These are phyloP conservation scores for Aldrovandia affinis DNA, from an alignment of 2,797 vertebrate species.

Conservation along the genomic window DNA sequence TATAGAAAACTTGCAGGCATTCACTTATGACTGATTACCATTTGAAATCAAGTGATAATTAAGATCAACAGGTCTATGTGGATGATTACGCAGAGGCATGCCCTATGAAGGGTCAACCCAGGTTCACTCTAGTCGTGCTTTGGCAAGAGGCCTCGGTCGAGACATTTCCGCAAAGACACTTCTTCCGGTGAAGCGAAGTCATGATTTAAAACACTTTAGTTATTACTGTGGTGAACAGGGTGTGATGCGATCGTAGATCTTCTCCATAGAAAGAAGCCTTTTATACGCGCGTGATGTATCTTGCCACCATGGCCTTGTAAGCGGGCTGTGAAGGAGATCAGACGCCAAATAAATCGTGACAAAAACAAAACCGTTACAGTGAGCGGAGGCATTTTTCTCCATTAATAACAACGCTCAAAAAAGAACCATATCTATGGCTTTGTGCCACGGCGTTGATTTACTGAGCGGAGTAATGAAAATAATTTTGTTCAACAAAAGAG, in stretches of 20 bases:
- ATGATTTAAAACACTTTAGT: background rate
- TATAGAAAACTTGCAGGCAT: too few species aligned
- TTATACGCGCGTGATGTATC: background rate
- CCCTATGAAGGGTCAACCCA: background rate
- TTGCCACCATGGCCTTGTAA: background rate
- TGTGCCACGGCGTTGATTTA: background rate
- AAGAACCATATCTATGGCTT: background rate
- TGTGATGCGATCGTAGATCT: background rate
- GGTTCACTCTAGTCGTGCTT: background rate
- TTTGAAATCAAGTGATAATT: background rate
- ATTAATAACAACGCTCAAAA: background rate
- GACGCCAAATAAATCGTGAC: background rate
- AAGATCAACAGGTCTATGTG: background rate
- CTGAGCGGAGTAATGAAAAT: background rate
- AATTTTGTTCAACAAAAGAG: background rate
- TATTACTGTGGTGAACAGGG: background rate
- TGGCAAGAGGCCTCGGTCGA: background rate
- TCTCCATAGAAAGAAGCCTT: background rate
- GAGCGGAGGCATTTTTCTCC: background rate
- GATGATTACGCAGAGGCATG: background rate
- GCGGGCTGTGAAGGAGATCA: background rate
- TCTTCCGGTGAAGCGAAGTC: background rate
- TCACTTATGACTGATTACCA: background rate
- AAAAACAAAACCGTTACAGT: constrained; percentile 21
- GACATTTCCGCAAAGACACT: background rate